Conservation (phyloP, 2,888 invertebrate genomes). For the Gastrophysa polygoni region DNA sequence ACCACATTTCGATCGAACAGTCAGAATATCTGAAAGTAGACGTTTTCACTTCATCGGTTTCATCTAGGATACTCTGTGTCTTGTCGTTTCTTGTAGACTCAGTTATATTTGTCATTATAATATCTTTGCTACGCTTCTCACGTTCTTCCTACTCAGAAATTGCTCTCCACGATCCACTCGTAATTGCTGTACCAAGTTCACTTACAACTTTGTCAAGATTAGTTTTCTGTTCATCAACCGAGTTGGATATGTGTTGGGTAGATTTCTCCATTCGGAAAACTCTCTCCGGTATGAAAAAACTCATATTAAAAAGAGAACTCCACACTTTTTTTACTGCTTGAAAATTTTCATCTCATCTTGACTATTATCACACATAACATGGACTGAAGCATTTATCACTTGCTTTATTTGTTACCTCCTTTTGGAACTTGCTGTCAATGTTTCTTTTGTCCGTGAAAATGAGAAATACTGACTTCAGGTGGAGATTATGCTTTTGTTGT, state of each 20-base stretch:
- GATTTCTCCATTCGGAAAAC: no score
- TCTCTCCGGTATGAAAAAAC: no score
- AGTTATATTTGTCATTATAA: slow-evolving; percentile 2
- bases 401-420: no score
- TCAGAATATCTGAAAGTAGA: background rate
- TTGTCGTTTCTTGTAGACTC: slow-evolving; percentile 7
- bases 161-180: background rate
- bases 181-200: slow-evolving; percentile 11
- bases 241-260: slow-evolving; percentile 4
- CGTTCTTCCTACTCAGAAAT: slow-evolving; percentile 8
- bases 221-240: slow-evolving; percentile 11
- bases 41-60: no score
- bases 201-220: slow-evolving; percentile 1
- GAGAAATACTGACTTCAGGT: no score
- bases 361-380: background rate
- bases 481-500: no score
- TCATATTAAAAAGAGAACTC: background rate
- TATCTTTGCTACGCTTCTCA: slow-evolving; percentile 2
- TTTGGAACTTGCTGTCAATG: no score
- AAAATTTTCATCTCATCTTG: slow-evolving; percentile 4
- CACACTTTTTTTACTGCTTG: slow-evolving; percentile 5
- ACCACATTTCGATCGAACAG: slow-evolving; percentile 6
- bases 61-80: background rate
- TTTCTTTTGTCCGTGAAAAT: no score
- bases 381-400: no score